Evolutionary conservation across 1,140 invertebrate species (phyloP), one percentile per base, ranked within the genome.

Genomic region (Holcopasites calliopsidis): DNA sequence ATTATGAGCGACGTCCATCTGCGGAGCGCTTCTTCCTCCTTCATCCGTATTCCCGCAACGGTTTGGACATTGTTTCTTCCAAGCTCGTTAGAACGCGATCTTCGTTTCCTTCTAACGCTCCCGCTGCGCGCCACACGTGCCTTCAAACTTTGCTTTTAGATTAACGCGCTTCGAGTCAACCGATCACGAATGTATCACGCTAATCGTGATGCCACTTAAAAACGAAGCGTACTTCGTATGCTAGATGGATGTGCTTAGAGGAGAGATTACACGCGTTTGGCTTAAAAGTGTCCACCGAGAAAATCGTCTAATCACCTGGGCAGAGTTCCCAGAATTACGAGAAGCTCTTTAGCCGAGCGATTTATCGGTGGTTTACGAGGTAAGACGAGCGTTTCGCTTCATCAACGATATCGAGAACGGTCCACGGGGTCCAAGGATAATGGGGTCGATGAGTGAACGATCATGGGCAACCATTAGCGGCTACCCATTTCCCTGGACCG

Each of bases 1-100:
- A 83, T 83, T 77, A 82, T 80, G 82, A 83, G 52, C 76, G 61
- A 80, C 72, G 31, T 76, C 58, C 55, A 69, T 62, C 75, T 74
- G 76, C 74, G 52, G 49, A 60, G 44, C 3, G 35, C 60, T 62
- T 65, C 60, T 66, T 78, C 35, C n/a, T n/a, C n/a, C 54, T 61
- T 31, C 52, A 65, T 77, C 58, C 33, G 74, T 44, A 71, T 78
- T 83, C 60, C 75, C 60, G 33, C 47, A 60, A 18, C 44, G 44
- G n/a, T n/a, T n/a, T n/a, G n/a, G n/a, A n/a, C n/a, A 42, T 49
- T 49, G 2, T 64, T 50, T 26, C 47, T 23, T 1, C n/a, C 44
- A 6, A 6, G 18, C 21, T 40, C 23, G 23, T 49, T 44, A 8
- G 35, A n/a, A 5, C 28, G 40, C 23, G 60, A 62, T 44, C 23